Evolutionary conservation across 2,113 vertebrate genomes (phyloP).

Genomic region (Telmatochromis sp.): DNA sequence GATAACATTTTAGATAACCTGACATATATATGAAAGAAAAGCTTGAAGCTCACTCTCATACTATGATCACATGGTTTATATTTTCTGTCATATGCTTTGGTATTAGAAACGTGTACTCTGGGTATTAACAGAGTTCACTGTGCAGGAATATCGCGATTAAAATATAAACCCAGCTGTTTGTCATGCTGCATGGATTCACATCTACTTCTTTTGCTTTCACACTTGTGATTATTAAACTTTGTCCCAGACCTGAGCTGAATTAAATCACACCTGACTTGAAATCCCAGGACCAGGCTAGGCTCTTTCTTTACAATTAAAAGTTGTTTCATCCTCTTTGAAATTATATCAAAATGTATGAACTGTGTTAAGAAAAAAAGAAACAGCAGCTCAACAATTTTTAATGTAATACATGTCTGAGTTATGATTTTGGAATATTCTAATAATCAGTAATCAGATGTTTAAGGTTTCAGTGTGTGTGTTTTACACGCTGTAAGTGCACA

Average conservation of each 20-base stretch:
- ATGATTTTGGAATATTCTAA: background rate
- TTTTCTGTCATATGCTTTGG: background rate
- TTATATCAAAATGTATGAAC: background rate
- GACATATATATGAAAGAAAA: background rate
- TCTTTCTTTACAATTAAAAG: background rate
- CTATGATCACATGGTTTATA: background rate
- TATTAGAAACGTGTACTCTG: background rate
- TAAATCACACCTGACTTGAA: background rate
- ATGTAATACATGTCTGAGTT: background rate
- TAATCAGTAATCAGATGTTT: background rate
- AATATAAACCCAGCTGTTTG: background rate
- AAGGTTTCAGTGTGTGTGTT: background rate
- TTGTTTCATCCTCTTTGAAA: background rate
- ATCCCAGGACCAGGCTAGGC: background rate
- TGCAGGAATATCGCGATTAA: background rate
- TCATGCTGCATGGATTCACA: background rate
- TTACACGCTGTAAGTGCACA: background rate
- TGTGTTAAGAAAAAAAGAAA: background rate
- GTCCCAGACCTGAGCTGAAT: background rate
- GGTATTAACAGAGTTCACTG: background rate
- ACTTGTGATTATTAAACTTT: background rate
- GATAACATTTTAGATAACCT: background rate
- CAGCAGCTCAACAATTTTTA: background rate
- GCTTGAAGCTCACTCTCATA: background rate
- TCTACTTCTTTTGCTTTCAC: background rate